Evolutionary conservation across 2,888 invertebrate species (phyloP).

Genomic region (Sepiola atlantica): DNA sequence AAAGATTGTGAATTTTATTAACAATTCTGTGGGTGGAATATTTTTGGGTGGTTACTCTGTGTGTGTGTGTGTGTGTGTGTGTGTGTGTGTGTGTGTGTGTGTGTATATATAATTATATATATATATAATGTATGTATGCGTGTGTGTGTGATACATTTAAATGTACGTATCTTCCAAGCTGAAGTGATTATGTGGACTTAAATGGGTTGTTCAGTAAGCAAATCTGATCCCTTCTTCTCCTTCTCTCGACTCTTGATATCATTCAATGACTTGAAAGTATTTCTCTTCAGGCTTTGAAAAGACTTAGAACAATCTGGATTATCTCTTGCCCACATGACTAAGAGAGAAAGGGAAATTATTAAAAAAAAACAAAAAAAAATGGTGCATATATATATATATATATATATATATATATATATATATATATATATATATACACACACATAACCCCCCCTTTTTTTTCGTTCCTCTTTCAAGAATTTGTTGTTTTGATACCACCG

Average conservation of each 20-base stretch:
- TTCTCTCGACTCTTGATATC: not conserved
- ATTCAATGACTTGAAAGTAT: not conserved
- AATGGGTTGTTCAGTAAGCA: not conserved
- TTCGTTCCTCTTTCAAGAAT: not conserved
- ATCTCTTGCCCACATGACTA: not conserved
- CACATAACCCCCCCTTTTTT: not conserved
- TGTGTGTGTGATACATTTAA: not conserved
- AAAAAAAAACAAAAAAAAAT: not conserved
- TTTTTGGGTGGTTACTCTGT: not conserved
- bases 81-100: no score
- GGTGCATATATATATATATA: not conserved
- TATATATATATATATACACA: no score
- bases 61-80: not conserved
- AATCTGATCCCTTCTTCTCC: not conserved
- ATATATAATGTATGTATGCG: not conserved
- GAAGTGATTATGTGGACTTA: not conserved
- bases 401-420: not conserved
- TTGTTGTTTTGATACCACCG: not conserved
- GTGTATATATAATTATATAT: not conserved
- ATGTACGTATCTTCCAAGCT: not conserved
- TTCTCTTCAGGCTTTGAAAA: not conserved
- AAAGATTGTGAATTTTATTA: no score
- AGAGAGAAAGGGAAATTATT: not conserved
- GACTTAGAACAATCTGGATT: not conserved
- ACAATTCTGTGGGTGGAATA: not conserved